Percentiles rank a stretch among this genome's conserved stretches.
Evolutionary conservation across 2,113 vertebrate species (phyloP).

Genomic region (Fregetta grallaria): DNA sequence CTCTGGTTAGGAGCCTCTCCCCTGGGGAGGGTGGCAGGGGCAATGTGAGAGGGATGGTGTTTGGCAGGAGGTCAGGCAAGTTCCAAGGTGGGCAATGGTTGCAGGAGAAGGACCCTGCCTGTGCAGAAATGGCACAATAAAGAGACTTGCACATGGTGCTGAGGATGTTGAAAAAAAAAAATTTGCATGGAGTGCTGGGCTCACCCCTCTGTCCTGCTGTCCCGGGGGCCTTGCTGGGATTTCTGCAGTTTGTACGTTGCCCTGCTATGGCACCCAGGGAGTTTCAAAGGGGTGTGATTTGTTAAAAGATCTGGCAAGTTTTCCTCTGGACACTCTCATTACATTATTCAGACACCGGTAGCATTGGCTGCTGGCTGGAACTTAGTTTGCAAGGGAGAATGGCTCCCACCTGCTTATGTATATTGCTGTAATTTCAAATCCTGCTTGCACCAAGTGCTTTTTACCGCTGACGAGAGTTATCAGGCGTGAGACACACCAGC

Average conservation of each 20-base stretch:
- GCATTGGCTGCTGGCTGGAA: neutral
- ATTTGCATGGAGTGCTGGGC: neutral
- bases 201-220: neutral
- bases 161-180: neutral
- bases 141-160: neutral
- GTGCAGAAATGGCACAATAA: neutral
- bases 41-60: neutral
- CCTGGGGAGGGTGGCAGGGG: neutral
- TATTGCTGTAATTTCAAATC: neutral
- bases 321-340: neutral
- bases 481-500: neutral
- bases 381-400: neutral
- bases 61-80: neutral
- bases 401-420: neutral
- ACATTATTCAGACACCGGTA: neutral
- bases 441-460: neutral
- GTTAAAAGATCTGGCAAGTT: neutral
- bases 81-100: fast-evolving
- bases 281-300: neutral
- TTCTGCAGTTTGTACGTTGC: neutral
- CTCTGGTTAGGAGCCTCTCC: neutral
- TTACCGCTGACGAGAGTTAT: neutral
- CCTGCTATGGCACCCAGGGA: neutral
- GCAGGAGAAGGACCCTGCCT: neutral
- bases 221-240: neutral